These are phyloP conservation scores for Progne subis DNA, from an alignment of 2,113 vertebrate species.

Conservation along the genomic window DNA sequence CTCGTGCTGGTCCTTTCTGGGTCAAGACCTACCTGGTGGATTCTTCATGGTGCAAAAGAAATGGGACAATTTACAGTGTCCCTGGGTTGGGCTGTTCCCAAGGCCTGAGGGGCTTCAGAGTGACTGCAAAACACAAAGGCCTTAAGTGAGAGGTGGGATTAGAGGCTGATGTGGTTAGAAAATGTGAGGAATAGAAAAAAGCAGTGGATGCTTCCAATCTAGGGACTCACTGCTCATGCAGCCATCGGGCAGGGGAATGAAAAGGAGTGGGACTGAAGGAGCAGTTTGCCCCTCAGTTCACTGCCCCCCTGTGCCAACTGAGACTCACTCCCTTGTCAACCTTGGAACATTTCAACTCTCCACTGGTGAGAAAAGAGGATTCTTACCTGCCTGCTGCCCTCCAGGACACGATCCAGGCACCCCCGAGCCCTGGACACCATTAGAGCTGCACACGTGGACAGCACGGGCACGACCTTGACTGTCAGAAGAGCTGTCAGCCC, in stretches of 20 bases:
- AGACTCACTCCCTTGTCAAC: background rate
- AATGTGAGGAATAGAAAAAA: background rate
- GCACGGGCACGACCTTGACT: background rate
- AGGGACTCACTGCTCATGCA: background rate
- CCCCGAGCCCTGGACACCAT: background rate
- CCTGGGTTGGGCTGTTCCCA: background rate
- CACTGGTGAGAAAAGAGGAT: background rate
- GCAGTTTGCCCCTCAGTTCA: background rate
- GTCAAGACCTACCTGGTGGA: background rate
- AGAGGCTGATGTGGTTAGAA: background rate
- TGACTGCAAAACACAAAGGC: background rate
- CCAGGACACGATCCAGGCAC: background rate
- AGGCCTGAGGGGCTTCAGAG: background rate
- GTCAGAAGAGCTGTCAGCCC: background rate
- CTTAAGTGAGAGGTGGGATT: background rate
- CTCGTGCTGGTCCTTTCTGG: background rate
- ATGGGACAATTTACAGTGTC: accelerated
- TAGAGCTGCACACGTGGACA: accelerated
- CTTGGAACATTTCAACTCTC: background rate
- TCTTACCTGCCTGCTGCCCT: background rate
- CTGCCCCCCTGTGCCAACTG: background rate
- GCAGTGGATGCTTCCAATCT: background rate
- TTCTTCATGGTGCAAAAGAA: background rate
- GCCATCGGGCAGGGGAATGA: background rate
- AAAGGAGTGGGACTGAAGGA: background rate